These are phyloP conservation scores for Microcebus lehilahytsara DNA, from an alignment of 2,113 vertebrate species.

Conservation along the genomic window DNA sequence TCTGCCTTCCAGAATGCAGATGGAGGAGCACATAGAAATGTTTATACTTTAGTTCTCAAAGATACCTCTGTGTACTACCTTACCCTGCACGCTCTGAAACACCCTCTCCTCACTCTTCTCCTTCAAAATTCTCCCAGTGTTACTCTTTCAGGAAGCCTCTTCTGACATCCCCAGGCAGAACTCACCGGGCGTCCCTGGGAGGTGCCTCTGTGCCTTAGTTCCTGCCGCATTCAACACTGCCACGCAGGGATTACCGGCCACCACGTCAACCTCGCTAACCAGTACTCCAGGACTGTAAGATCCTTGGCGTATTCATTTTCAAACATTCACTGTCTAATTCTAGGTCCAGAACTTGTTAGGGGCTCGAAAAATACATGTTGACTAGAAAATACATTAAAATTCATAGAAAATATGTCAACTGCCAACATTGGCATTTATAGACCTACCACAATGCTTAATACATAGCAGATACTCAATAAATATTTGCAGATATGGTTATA, in stretches of 20 bases:
- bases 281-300: not conserved
- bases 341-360: not conserved
- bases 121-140: not conserved
- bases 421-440: not conserved
- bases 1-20: not conserved
- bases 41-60: not conserved
- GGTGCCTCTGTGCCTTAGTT: not conserved
- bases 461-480: not conserved
- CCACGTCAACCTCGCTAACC: accelerated
- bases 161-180: not conserved
- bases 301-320: not conserved
- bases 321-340: not conserved
- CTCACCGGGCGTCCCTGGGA: not conserved
- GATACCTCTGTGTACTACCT: not conserved
- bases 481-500: not conserved
- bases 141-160: not conserved
- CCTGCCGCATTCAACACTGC: not conserved
- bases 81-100: not conserved
- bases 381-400: slow-evolving; percentile 34
- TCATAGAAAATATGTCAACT: not conserved
- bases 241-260: accelerated
- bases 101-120: not conserved
- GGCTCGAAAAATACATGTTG: not conserved
- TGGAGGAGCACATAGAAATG: accelerated
- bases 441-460: not conserved